Evolutionary conservation across 1,140 invertebrate genomes (phyloP), one percentile per base, ranked within the genome.

Genomic region (Oscheius sp.): DNA sequence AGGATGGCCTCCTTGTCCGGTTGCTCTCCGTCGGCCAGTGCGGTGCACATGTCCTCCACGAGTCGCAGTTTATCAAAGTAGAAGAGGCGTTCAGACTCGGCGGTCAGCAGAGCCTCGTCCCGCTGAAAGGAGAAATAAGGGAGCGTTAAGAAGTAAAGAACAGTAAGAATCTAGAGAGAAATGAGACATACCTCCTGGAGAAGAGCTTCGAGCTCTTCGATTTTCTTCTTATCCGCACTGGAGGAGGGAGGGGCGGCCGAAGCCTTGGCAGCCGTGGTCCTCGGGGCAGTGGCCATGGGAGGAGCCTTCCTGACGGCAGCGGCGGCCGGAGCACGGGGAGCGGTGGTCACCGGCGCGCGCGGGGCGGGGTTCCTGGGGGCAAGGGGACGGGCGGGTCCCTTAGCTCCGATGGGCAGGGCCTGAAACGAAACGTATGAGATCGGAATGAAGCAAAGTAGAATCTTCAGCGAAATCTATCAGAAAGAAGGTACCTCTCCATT

Each of bases 31-130:
- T 63, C 36, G 10, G 10, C 26, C 15, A 36, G n/a, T 13, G 61
- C 61, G 61, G 15, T 63, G 31, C 61, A 63, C 61, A 63, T 32
- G 32, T 36, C 91, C 89, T 99, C 95, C 85, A 99, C 97, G 83
- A 96, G 93, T 82, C 95, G 88, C 82, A 99, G 88, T 87, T 98
- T 98, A 69, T 93, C 92, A 87, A 97, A 99, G 87, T 98, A 98
- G 85, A 98, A 99, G 87, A 98, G 95, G 85, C 95, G 88, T 87
- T 98, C 96, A 13, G 36, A 20, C 32, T 76, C 68, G 32, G 46
- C 59, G 10, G 34, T 52, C 20, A 45, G 28, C 13, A 38, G 23
- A 35, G 32, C 65, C 18, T 73, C 52, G 4, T 58, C 32, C 32
- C 42, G 32, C 20, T 74, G 34, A 32, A 23, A 2, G 18, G 7